These are phyloP conservation scores for Chymomyza amoena DNA, from an alignment of 2,888 invertebrate species.

Conservation along the genomic window DNA sequence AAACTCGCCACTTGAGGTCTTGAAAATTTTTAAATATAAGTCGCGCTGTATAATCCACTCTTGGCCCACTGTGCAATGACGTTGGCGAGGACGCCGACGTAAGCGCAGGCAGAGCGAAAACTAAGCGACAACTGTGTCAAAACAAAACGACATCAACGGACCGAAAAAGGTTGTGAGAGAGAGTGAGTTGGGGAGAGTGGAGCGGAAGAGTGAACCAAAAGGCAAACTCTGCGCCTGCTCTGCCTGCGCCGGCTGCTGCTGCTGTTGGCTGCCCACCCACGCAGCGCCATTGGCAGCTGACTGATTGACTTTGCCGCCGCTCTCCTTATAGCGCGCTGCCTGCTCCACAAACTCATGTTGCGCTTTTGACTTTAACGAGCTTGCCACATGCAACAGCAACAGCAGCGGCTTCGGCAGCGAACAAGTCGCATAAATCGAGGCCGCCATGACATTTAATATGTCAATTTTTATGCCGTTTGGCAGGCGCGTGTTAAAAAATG, in stretches of 20 bases:
- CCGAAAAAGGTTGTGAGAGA: neutral
- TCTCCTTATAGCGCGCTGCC: neutral
- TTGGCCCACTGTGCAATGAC: neutral
- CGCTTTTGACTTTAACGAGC: constrained; percentile 6
- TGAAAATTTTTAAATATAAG: no score
- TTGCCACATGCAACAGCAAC: neutral
- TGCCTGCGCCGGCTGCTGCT: neutral
- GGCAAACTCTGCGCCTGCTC: neutral
- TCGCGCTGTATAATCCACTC: neutral
- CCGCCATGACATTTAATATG: constrained; percentile 69
- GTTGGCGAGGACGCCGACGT: neutral
- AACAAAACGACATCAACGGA: constrained; percentile 8
- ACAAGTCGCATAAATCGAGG: constrained; percentile 5
- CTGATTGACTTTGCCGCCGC: neutral
- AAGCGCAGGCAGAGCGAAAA: neutral
- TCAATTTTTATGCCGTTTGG: constrained; percentile 73
- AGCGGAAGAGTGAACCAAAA: no score
- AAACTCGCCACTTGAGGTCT: no score
- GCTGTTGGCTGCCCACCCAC: constrained; percentile 16
- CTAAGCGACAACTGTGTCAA: constrained; percentile 19
- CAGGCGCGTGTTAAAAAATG: constrained; percentile 70
- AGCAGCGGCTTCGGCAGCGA: neutral
- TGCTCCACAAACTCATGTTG: neutral
- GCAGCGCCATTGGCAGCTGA: constrained; percentile 11
- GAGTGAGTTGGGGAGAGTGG: neutral